Percentiles rank a stretch among this genome's conserved stretches.
phyloP scores from a whole-genome alignment of 2,797 vertebrate genomes.

The Phylloscopus collybita region DNA sequence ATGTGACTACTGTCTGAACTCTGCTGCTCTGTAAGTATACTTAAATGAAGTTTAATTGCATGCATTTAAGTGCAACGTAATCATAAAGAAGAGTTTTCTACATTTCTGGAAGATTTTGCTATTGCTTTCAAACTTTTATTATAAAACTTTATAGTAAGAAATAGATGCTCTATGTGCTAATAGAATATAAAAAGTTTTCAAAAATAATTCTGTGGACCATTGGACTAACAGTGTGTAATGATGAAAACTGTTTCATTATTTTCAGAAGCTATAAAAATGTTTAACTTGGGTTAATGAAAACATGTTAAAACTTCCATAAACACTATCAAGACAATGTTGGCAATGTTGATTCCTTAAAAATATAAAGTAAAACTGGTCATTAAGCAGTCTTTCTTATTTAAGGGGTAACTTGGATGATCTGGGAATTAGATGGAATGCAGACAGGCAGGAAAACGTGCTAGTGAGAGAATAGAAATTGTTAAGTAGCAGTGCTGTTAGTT shows the following conservation, averaged over 20 bases:
- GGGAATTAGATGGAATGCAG: not conserved
- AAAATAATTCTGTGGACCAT: not conserved
- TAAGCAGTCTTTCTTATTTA: slow-evolving; percentile 45
- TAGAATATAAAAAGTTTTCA: slow-evolving; percentile 46
- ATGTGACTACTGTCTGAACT: not conserved
- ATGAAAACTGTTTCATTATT: not conserved
- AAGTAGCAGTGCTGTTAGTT: slow-evolving; percentile 28
- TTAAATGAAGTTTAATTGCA: not conserved
- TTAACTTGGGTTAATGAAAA: not conserved
- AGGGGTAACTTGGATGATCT: slow-evolving; percentile 39
- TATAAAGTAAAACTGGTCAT: slow-evolving; percentile 14
- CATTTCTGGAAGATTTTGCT: not conserved
- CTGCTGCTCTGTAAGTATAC: not conserved
- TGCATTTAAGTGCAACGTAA: not conserved
- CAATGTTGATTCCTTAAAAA: slow-evolving; percentile 28
- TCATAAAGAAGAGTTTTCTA: not conserved
- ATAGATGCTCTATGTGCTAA: not conserved
- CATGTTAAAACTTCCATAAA: slow-evolving; percentile 29
- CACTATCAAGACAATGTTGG: not conserved
- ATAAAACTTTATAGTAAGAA: slow-evolving; percentile 33
- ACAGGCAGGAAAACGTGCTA: not conserved
- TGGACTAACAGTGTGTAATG: not conserved
- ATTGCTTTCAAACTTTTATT: not conserved
- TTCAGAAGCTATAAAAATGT: slow-evolving; percentile 37
- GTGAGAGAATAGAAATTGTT: not conserved